phyloP scores from a whole-genome alignment of 2,113 vertebrate species.

The Oceanites oceanicus region DNA sequence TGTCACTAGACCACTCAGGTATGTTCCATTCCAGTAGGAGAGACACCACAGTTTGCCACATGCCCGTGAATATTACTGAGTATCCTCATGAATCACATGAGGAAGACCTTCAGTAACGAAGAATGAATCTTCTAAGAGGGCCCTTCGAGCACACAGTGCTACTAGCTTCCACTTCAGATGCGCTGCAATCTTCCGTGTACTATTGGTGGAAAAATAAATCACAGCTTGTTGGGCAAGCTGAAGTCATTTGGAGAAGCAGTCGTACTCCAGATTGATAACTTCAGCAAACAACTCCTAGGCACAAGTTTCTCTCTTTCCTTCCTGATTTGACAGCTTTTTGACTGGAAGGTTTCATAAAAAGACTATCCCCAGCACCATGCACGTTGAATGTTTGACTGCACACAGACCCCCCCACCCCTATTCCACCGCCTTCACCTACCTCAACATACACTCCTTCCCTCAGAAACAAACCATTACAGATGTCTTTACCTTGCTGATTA shows the following conservation, averaged over 20 bases:
- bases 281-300: background rate
- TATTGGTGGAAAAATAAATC: background rate
- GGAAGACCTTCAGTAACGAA: background rate
- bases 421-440: background rate
- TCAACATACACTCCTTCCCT: background rate
- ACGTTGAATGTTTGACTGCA: background rate
- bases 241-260: background rate
- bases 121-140: background rate
- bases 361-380: background rate
- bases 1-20: background rate
- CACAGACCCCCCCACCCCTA: background rate
- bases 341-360: background rate
- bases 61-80: background rate
- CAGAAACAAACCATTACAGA: background rate
- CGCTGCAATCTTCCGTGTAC: background rate
- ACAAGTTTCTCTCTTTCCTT: background rate
- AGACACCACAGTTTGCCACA: background rate
- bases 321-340: background rate
- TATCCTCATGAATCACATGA: background rate
- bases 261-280: background rate
- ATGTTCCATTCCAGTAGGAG: background rate
- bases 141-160: background rate
- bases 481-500: conserved; percentile 81
- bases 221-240: background rate
- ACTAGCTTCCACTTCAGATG: background rate